Conservation (phyloP, 2,797 vertebrate species). For the Tiaroga cobitis region DNA sequence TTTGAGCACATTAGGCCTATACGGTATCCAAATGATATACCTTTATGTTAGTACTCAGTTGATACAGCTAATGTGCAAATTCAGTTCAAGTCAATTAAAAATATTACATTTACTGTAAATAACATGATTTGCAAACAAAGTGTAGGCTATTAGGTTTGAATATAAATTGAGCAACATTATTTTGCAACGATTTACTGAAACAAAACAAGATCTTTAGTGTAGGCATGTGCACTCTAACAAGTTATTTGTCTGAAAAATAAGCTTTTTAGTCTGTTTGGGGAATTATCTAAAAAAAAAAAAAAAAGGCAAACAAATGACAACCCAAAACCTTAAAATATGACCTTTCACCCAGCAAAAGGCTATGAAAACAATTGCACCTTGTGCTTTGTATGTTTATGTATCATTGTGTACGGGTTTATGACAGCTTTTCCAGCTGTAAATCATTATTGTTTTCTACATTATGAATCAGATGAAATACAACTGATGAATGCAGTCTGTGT, state of each 20-base stretch:
- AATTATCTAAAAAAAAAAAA: conserved; percentile 1
- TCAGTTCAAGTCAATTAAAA: not conserved
- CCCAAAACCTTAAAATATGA: conserved; percentile 1
- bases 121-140: not conserved
- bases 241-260: conserved; percentile 24
- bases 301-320: conserved; percentile 24
- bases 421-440: not conserved
- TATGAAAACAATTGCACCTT: not conserved
- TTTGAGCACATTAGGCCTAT: not conserved
- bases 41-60: not conserved
- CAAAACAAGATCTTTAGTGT: not conserved
- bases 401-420: not conserved
- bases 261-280: conserved; percentile 30
- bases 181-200: not conserved
- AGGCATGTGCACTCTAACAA: conserved; percentile 1
- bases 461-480: not conserved
- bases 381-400: not conserved
- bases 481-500: not conserved
- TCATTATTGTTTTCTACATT: not conserved
- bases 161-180: not conserved
- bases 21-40: not conserved
- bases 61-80: not conserved
- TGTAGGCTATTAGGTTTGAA: not conserved
- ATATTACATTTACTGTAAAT: not conserved
- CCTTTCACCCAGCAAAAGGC: not conserved